Evolutionary conservation across 2,797 vertebrate species (phyloP).

Genomic region (Megaceryle alcyon): DNA sequence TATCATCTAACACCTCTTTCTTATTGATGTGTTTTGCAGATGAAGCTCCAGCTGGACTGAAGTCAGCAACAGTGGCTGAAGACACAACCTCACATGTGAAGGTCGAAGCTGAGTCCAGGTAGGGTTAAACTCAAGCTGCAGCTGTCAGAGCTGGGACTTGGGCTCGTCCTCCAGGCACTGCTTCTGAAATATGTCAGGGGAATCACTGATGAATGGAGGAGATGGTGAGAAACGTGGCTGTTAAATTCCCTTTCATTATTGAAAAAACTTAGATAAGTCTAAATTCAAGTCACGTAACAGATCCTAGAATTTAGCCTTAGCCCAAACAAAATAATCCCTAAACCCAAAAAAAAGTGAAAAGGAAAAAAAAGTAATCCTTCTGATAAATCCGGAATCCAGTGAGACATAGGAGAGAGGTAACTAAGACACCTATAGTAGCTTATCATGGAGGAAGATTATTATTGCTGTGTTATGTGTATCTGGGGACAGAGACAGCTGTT

Average conservation of each 20-base stretch:
- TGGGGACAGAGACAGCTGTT: slow-evolving; percentile 57
- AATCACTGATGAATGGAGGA: background rate
- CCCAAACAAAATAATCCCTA: background rate
- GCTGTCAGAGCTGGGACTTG: background rate
- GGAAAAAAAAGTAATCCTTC: background rate
- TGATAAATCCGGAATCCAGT: background rate
- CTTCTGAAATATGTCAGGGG: background rate
- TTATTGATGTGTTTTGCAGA: slow-evolving; percentile 22
- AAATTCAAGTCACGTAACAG: background rate
- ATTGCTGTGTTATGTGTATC: slow-evolving; percentile 29
- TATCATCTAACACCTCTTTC: background rate
- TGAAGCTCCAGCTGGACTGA: background rate
- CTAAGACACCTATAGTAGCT: slow-evolving; percentile 32
- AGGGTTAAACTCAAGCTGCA: background rate
- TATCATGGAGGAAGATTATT: slow-evolving; percentile 68
- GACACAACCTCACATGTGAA: background rate
- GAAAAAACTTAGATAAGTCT: background rate
- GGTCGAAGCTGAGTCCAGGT: background rate
- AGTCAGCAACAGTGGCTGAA: slow-evolving; percentile 7
- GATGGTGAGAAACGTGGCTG: background rate
- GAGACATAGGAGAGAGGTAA: background rate
- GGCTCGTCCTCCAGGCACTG: background rate
- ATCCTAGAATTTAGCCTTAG: background rate
- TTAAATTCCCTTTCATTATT: background rate
- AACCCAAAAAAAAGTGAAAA: background rate